Conservation (phyloP, 2,888 invertebrate genomes). For the Eupithecia vulgata region DNA sequence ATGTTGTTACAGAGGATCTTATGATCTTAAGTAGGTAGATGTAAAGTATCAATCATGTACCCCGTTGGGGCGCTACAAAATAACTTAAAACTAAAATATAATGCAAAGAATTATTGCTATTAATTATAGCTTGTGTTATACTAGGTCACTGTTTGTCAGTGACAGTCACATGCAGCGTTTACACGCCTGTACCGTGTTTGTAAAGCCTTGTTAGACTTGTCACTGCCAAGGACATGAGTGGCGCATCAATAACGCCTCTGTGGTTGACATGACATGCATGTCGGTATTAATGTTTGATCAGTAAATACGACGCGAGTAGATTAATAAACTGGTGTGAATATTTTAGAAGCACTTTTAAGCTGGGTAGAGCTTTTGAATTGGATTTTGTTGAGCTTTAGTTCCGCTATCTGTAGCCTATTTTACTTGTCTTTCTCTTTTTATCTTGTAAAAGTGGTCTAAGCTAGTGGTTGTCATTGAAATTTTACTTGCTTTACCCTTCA, state of each 20-base stretch:
- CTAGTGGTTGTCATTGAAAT: background rate
- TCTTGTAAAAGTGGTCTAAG: too few species aligned
- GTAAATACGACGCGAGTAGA: constrained; percentile 25
- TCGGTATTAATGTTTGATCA: constrained; percentile 25
- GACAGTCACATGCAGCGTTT: constrained; percentile 41
- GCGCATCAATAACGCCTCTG: constrained; percentile 37
- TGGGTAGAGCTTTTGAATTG: background rate
- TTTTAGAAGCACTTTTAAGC: background rate
- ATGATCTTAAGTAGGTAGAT: too few species aligned
- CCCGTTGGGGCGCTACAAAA: too few species aligned
- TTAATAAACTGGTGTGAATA: constrained; percentile 11
- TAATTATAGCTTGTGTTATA: constrained; percentile 15
- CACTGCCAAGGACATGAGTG: constrained; percentile 51
- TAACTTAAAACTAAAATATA: too few species aligned
- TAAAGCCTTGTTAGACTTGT: constrained; percentile 43
- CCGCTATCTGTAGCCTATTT: background rate
- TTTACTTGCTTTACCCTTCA: background rate
- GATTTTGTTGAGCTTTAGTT: background rate
- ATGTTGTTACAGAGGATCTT: too few species aligned
- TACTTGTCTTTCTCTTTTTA: too few species aligned
- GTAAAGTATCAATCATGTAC: too few species aligned
- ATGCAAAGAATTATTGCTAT: too few species aligned
- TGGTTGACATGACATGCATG: constrained; percentile 37
- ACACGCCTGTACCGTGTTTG: constrained; percentile 37
- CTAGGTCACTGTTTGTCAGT: constrained; percentile 34